Base-by-base conservation (phyloP, 2,113 vertebrate genomes). In the Laterallus jamaicensis region DNA sequence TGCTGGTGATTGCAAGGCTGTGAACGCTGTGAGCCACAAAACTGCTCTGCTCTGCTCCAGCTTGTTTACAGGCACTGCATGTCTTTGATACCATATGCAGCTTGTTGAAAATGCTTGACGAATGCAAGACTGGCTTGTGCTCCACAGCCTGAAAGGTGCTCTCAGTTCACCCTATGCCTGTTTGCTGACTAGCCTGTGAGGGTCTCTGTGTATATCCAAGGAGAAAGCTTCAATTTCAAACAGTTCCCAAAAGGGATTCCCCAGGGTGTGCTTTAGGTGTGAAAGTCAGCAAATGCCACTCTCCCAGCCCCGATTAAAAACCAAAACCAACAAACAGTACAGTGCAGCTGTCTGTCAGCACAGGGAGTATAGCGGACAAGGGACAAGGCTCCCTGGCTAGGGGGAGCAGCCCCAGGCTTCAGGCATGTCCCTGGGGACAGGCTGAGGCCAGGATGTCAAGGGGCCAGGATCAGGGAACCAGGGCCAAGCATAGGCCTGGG, bases 81-180 rank as follows among this genome's bases (percentile, higher is more conserved):
- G 0, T 32, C 6, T 42, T 12, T 44, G 22, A 3, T 29, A 40
- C 8, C 1, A 0, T 22, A 5, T 0, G 0, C 12, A 25, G 55
- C 25, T n/a, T 28, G 26, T 21, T 20, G 26, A 35, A 66, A 77
- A 31, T 1, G 7, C 13, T 54, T 3, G 0, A 11, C 11, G 5
- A 50, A 54, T 1, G 15, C 40, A 12, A 54, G 56, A 39, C 12
- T 4, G 15, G 11, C 20, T 49, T 49, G 22, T 18, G 22, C 18
- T 40, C 50, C 16, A 2, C 1, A 42, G 35, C 35, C 10, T 59
- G 15, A 26, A 26, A 62, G 44, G 13, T 62, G 35, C 44, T 44
- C 17, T 18, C 1, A 0, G 17, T 32, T 35, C 17, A 47, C 22
- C 19, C 5, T 2, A 1, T 0, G 3, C 8, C 16, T 0, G 0